Conservation (phyloP, 2,888 invertebrate species). For the Neuroscelio doddi region DNA sequence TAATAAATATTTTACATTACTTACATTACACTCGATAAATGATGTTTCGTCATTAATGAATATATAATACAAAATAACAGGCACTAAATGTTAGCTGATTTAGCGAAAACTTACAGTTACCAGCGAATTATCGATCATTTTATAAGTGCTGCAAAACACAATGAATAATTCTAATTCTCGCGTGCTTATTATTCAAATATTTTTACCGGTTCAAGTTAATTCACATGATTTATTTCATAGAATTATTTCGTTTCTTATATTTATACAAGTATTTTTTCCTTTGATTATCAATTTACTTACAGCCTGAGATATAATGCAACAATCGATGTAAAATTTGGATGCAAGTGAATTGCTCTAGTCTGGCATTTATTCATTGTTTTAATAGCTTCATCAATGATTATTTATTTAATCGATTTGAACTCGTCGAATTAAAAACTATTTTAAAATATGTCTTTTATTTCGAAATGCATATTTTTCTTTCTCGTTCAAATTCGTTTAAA, state of each 20-base stretch:
- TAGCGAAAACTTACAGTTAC: slow-evolving; percentile 36
- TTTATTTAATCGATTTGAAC: too few species aligned
- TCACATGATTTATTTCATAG: slow-evolving; percentile 12
- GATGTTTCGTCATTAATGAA: slow-evolving; percentile 48
- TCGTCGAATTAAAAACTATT: too few species aligned
- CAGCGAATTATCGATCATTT: slow-evolving; percentile 31
- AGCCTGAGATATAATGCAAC: slow-evolving; percentile 65
- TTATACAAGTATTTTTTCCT: slow-evolving; percentile 46
- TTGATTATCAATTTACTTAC: slow-evolving; percentile 68
- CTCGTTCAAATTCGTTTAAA: too few species aligned
- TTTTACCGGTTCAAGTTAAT: slow-evolving; percentile 8
- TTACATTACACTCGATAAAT: slow-evolving; percentile 51
- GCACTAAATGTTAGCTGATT: slow-evolving; percentile 52
- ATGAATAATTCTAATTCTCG: slow-evolving; percentile 26
- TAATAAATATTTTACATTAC: slow-evolving; percentile 56
- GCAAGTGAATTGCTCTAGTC: slow-evolving; percentile 59
- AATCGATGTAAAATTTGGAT: slow-evolving; percentile 62
- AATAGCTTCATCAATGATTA: too few species aligned
- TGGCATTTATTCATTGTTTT: slow-evolving; percentile 34
- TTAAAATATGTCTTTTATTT: too few species aligned
- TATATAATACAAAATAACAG: slow-evolving; percentile 53
- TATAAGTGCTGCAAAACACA: slow-evolving; percentile 38
- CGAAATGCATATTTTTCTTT: too few species aligned
- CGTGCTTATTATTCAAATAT: slow-evolving; percentile 35
- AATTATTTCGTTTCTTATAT: slow-evolving; percentile 23